Conservation (phyloP, 35 echinoderm and acorn worm genomes). For the Hemicentrotus pulcherrimus region DNA sequence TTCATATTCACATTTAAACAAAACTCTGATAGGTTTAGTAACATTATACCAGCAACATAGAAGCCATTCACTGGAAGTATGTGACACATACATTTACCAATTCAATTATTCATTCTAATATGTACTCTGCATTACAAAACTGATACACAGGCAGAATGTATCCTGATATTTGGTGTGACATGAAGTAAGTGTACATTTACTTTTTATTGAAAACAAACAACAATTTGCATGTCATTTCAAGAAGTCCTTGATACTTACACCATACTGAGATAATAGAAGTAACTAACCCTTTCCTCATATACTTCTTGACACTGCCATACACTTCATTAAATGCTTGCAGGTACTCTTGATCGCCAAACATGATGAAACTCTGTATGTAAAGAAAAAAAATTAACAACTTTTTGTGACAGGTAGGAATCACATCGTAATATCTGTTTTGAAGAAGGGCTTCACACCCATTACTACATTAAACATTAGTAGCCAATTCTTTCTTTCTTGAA, state of each 20-base stretch:
- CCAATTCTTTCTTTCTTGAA: no score
- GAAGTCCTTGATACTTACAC: conserved; percentile 5
- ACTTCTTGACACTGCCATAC: conserved; percentile 83
- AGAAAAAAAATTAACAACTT: not conserved
- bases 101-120: no score
- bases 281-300: conserved; percentile 95
- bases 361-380: conserved; percentile 80
- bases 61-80: no score
- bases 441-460: no score
- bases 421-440: no score
- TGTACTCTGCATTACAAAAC: no score
- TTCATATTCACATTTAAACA: no score
- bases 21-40: no score
- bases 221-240: not conserved
- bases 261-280: not conserved
- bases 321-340: conserved; percentile 88
- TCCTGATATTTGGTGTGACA: not conserved
- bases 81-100: no score
- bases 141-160: not conserved
- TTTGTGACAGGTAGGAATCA: no score
- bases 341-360: conserved; percentile 93
- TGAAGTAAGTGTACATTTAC: not conserved
- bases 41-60: no score
- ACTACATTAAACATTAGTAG: no score
- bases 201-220: not conserved